phyloP scores from a whole-genome alignment of 2,797 vertebrate species.

The Semotilus atromaculatus region DNA sequence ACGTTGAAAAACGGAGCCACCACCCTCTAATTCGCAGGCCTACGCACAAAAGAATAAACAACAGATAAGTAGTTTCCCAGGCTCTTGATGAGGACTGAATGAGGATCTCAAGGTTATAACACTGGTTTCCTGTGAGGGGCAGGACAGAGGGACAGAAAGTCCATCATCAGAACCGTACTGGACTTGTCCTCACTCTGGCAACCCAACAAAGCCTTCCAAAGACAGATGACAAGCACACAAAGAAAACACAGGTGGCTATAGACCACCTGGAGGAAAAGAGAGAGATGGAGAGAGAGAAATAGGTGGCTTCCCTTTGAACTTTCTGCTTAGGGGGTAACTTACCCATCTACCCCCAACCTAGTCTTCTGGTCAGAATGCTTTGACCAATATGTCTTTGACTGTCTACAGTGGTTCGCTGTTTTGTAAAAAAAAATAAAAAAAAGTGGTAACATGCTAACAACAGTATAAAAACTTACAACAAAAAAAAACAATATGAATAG shows the following conservation, averaged over 20 bases:
- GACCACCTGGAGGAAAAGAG: slow-evolving; percentile 76
- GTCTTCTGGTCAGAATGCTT: slow-evolving; percentile 23
- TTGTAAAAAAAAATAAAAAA: too few species aligned
- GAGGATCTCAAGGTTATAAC: slow-evolving; percentile 40
- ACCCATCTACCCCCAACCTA: not conserved
- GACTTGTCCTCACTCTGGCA: slow-evolving; percentile 75
- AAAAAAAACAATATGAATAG: not conserved
- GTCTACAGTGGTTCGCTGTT: not conserved
- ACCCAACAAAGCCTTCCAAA: slow-evolving; percentile 76
- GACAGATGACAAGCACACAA: slow-evolving; percentile 81
- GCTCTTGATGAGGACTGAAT: slow-evolving; percentile 55
- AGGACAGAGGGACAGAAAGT: slow-evolving; percentile 70
- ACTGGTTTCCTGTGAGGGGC: slow-evolving; percentile 57
- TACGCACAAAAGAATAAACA: slow-evolving; percentile 29
- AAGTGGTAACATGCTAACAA: not conserved
- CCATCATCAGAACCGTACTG: slow-evolving; percentile 72
- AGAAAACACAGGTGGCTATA: slow-evolving; percentile 79
- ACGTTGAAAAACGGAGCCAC: slow-evolving; percentile 12
- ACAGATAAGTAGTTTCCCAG: slow-evolving; percentile 33
- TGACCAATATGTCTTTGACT: slow-evolving; percentile 16
- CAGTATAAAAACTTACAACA: not conserved
- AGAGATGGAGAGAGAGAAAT: slow-evolving; percentile 56
- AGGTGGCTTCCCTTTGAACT: slow-evolving; percentile 51
- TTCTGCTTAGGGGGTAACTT: slow-evolving; percentile 18
- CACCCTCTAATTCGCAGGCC: slow-evolving; percentile 16